Percentiles rank a stretch among this genome's conserved stretches.
phyloP scores from a whole-genome alignment of 2,113 vertebrate genomes.

The Hippolais icterina region DNA sequence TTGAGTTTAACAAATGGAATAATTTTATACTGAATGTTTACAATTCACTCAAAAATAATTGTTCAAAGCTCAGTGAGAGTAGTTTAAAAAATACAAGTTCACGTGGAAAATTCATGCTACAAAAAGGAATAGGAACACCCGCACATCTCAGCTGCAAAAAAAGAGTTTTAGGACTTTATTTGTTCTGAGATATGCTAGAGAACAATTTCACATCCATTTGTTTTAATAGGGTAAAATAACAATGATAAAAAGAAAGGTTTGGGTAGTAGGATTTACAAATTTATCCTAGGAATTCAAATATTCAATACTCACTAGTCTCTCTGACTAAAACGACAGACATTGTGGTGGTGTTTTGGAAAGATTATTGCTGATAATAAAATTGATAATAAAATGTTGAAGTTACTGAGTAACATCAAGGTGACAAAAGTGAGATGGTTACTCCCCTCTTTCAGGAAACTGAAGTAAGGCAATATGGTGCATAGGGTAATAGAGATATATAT shows the following conservation, averaged over 20 bases:
- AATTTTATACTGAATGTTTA: rapidly evolving
- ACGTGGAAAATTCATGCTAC: background rate
- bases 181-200: background rate
- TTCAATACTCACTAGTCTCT: background rate
- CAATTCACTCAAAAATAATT: background rate
- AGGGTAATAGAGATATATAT: too few relatives aligned
- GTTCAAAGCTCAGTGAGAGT: background rate
- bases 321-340: background rate
- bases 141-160: background rate
- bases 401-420: background rate
- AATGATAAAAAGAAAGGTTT: background rate
- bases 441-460: background rate
- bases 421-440: background rate
- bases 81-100: background rate
- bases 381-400: background rate
- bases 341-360: background rate
- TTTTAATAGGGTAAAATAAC: background rate
- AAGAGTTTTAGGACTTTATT: background rate
- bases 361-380: background rate
- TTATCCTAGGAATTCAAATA: background rate
- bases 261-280: background rate
- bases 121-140: background rate
- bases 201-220: background rate
- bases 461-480: background rate
- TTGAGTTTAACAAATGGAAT: background rate